Evolutionary conservation across 2,888 invertebrate species (phyloP), one percentile per base, ranked within the genome.

Genomic region (Lasioglossum calceatum): DNA sequence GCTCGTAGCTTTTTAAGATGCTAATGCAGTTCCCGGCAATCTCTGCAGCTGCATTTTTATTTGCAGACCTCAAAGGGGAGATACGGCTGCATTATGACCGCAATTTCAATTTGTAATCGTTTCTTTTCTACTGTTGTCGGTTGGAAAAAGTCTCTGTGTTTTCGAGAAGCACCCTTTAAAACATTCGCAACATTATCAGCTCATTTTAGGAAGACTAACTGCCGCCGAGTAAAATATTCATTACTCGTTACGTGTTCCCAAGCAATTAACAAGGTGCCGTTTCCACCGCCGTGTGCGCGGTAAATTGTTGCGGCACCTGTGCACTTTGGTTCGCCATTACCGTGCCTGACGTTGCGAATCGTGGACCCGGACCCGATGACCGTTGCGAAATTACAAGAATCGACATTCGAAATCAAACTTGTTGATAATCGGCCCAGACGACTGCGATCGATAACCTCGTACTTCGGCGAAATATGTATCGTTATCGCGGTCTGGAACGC

Each of bases 231-330:
- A 70, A 78, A 78, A 78, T 78, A 78, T 70, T 78, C 77, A 54
- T 70, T 70, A 78, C 77, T 32, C 27, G 70, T 78, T 36, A 78
- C 77, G 77, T 78, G 77, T 50, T 36, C 70, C 16, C 36, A 10
- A 12, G 70, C 50, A 76, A 78, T 78, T 78, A 78, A 78, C 77
- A 70, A n/a, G 64, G 70, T 39, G 47, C 50, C 47, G 50, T 23
- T 47, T 16, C 72, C 19, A 27, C 16, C 77, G 8, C 4, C 19
- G 70, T 23, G n/a, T 12, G 39, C n/a, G 27, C 70, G 23, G 47
- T n/a, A 50, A 70, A 32, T 70, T 50, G 77, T 70, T 23, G 50
- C 27, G 70, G 36, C 70, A 27, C 39, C 44, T 16, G 77, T 47
- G 67, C 77, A 54, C 36, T 78, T 78, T 54, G 67, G 50, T 70